Evolutionary conservation across 2,888 invertebrate genomes (phyloP), one percentile per base, ranked within the genome.

Genomic region (Orthosia incerta): DNA sequence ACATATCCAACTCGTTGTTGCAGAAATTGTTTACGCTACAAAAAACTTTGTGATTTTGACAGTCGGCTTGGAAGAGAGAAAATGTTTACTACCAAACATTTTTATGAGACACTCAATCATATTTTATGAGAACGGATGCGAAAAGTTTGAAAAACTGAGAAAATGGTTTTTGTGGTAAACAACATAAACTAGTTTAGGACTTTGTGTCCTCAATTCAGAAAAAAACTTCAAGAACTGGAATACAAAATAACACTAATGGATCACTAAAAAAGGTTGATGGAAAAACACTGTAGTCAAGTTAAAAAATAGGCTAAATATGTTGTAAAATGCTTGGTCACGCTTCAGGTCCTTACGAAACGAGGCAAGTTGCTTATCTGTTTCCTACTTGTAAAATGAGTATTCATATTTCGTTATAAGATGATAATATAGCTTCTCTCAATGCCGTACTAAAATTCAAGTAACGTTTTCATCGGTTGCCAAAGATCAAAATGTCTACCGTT

Each of bases 1-100:
- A 87, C 80, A 84, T 85, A 77, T 89, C 91, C 91, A 91, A 89
- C 65, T 75, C 56, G 48, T 61, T 57, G 59, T 55, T 68, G 70
- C 39, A 61, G 63, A 79, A 59, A 75, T 74, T 79, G 50, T 79
- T 65, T 51, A 61, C 50, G 57, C 53, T 59, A 31, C 63, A 63
- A 57, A 71, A 80, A 67, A 56, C 2, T 18, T 26, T 31, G 26
- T 66, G 31, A 63, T 63, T 73, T 70, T 74, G 50, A 67, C 70
- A 68, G 57, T 67, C 71, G 60, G 63, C 39, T 63, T 51, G 39
- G 23, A 74, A 63, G 59, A 55, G 26, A 66, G 13, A 78, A 60
- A 73, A 59, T 56, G 26, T 69, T 77, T 50, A 39, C 46, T 68
- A n/a, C n/a, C n/a, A n/a, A n/a, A n/a, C n/a, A n/a, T n/a, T n/a